Percentiles rank a stretch among this genome's conserved stretches.
phyloP scores from a whole-genome alignment of 2,797 vertebrate genomes.

The Pipistrellus pipistrellus region DNA sequence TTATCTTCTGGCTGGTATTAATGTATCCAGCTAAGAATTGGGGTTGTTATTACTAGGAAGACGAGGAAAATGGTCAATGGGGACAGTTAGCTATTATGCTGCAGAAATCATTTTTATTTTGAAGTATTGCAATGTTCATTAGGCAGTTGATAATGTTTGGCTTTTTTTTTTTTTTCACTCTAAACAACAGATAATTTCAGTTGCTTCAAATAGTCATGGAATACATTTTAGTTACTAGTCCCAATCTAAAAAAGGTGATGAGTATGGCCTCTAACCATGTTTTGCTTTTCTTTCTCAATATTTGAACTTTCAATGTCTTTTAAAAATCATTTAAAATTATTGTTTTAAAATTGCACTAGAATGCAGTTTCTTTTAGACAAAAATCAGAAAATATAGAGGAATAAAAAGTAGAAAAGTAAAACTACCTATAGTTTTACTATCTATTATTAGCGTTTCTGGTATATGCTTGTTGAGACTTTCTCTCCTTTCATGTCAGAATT shows the following conservation, averaged over 20 bases:
- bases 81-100: not conserved
- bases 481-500: not conserved
- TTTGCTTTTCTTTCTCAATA: slow-evolving; percentile 31
- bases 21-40: not conserved
- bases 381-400: slow-evolving; percentile 5
- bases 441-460: not conserved
- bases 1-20: not conserved
- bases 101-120: slow-evolving; percentile 54
- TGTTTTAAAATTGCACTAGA: slow-evolving; percentile 25
- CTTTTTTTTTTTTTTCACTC: not conserved
- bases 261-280: not conserved
- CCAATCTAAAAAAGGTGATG: not conserved
- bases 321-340: not conserved
- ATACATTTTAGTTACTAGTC: slow-evolving; percentile 5
- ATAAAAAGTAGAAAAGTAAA: slow-evolving; percentile 30
- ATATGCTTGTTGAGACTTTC: not conserved
- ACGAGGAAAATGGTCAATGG: not conserved
- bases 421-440: not conserved
- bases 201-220: not conserved
- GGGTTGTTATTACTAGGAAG: slow-evolving; percentile 21
- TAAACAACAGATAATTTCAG: slow-evolving; percentile 43
- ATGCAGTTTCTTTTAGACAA: slow-evolving; percentile 36
- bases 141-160: not conserved
- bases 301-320: slow-evolving; percentile 41
- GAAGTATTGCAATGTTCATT: slow-evolving; percentile 17